Conservation (phyloP, 2,888 invertebrate species). For the Microctonus brassicae region DNA sequence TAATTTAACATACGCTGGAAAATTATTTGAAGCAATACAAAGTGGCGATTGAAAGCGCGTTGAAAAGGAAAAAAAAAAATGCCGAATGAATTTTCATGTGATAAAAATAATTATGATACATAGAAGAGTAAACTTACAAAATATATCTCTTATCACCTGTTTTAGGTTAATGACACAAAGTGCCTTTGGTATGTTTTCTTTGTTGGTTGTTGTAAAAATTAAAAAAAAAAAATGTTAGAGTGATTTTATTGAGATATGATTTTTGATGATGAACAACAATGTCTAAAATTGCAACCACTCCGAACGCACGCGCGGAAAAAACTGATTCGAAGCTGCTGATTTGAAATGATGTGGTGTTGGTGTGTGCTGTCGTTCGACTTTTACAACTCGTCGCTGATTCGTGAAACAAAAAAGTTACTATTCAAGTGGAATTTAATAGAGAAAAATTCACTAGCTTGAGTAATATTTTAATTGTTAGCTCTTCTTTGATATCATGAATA, state of each 20-base stretch:
- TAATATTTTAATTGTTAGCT: no score
- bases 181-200: no score
- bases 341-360: slow-evolving; percentile 39
- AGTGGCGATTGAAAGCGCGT: not conserved
- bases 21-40: no score
- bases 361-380: not conserved
- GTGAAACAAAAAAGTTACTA: not conserved
- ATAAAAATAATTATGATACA: not conserved
- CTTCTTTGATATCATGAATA: no score
- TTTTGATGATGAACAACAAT: not conserved
- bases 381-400: not conserved
- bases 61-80: no score
- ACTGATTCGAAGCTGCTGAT: slow-evolving; percentile 41
- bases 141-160: no score
- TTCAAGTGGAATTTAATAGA: not conserved
- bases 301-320: slow-evolving; percentile 45
- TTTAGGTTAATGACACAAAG: no score
- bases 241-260: not conserved
- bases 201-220: not conserved
- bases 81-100: not conserved
- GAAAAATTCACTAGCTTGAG: not conserved
- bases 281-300: slow-evolving; percentile 35
- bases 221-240: not conserved
- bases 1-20: not conserved
- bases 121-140: no score